Percentiles rank a stretch among this genome's conserved stretches.
Evolutionary conservation across 2,888 invertebrate species (phyloP).

Genomic region (Drosophila putrida): DNA sequence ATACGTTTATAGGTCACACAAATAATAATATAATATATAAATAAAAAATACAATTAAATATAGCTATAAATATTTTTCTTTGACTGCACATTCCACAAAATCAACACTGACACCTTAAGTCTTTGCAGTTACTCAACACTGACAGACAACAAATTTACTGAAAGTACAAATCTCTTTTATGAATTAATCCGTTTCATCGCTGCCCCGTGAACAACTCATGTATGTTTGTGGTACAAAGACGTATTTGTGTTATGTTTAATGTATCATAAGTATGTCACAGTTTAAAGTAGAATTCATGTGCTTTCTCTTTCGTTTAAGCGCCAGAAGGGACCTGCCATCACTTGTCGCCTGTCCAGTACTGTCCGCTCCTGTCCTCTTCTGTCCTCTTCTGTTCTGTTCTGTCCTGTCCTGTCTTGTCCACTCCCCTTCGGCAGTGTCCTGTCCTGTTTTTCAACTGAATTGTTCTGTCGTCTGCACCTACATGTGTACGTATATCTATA

Average conservation of each 20-base stretch:
- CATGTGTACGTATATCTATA: slow-evolving; percentile 4
- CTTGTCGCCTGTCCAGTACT: slow-evolving; percentile 55
- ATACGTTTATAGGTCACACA: too few relatives aligned
- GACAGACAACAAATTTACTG: neutral
- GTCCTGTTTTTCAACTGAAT: slow-evolving; percentile 19
- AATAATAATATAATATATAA: too few relatives aligned
- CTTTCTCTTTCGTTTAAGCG: slow-evolving; percentile 26
- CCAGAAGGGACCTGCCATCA: slow-evolving; percentile 51
- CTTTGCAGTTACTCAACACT: slow-evolving; percentile 7
- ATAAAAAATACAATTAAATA: too few relatives aligned
- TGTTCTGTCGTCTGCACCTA: slow-evolving; percentile 31
- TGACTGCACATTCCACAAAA: neutral
- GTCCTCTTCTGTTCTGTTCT: slow-evolving; percentile 18
- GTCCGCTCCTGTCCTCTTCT: neutral
- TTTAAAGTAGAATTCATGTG: slow-evolving; percentile 49
- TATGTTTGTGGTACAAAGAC: neutral
- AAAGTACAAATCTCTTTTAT: slow-evolving; percentile 10
- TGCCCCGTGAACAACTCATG: neutral
- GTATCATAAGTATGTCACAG: slow-evolving; percentile 39
- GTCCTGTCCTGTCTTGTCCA: neutral
- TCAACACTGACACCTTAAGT: neutral
- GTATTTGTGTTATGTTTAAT: slow-evolving; percentile 29
- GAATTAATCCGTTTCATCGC: slow-evolving; percentile 12
- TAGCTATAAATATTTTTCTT: too few relatives aligned
- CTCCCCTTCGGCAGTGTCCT: slow-evolving; percentile 7